Conservation (phyloP, 2,113 vertebrate genomes). For the Hydrolagus affinis region DNA sequence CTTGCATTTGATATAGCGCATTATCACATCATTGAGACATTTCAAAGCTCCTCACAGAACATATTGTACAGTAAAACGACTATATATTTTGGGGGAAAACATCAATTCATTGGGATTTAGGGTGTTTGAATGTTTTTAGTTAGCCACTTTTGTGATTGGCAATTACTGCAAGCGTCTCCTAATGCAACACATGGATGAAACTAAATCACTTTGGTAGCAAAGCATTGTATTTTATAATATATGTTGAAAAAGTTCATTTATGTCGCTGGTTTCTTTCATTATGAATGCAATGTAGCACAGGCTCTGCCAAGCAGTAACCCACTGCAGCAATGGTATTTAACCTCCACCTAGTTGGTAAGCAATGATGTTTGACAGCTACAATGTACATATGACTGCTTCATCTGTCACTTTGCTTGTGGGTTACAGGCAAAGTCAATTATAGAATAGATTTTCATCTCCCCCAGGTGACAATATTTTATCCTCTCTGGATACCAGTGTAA, state of each 20-base stretch:
- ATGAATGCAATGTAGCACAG: neutral
- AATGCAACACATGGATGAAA: neutral
- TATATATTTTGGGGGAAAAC: neutral
- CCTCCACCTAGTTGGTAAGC: slow-evolving; percentile 15
- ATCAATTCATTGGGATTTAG: neutral
- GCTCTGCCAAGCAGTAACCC: neutral
- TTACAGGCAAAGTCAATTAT: neutral
- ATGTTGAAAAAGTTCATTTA: slow-evolving; percentile 14
- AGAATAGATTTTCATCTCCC: neutral
- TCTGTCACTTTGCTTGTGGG: neutral
- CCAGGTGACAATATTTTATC: neutral
- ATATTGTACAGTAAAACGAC: too few species aligned
- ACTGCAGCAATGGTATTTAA: too few species aligned
- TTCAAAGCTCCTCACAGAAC: too few species aligned
- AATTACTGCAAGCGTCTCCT: neutral
- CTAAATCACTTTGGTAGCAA: neutral
- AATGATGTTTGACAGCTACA: neutral
- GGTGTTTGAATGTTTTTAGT: neutral
- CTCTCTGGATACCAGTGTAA: neutral
- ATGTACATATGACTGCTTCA: neutral
- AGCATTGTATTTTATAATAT: neutral
- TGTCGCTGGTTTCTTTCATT: neutral
- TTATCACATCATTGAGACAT: too few species aligned
- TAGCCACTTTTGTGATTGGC: neutral
- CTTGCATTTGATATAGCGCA: too few species aligned